Conservation (phyloP, 2,888 invertebrate genomes). For the Aquatica leii region DNA sequence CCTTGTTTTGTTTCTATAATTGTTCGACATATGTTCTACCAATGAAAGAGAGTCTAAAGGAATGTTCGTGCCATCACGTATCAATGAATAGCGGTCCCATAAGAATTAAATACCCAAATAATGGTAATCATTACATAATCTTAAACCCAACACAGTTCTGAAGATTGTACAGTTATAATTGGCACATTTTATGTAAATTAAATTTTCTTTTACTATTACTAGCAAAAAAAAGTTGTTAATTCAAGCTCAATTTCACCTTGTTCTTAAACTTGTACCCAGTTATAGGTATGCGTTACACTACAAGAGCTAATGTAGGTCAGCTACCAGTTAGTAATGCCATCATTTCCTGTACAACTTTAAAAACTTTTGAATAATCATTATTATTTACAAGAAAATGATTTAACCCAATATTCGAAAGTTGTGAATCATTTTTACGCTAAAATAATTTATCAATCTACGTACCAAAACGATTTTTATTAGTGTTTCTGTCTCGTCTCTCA, state of each 20-base stretch:
- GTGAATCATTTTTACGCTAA: no score
- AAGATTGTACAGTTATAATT: constrained; percentile 1
- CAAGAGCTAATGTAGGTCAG: constrained; percentile 9
- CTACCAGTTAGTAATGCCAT: constrained; percentile 8
- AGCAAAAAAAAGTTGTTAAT: constrained; percentile 6
- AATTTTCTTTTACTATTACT: neutral
- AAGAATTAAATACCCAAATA: neutral
- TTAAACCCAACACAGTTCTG: neutral
- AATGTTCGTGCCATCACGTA: constrained; percentile 8
- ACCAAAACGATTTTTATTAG: no score
- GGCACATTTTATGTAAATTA: neutral
- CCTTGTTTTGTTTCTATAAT: no score
- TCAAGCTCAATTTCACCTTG: constrained; percentile 10
- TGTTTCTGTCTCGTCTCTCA: no score
- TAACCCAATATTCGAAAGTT: no score
- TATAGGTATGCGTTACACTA: constrained; percentile 12
- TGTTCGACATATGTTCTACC: no score
- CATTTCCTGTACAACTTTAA: constrained; percentile 9
- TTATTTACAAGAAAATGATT: no score
- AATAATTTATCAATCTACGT: no score
- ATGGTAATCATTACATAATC: constrained; percentile 1
- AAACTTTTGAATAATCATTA: neutral
- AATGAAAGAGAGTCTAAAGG: neutral
- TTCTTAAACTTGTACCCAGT: constrained; percentile 12
- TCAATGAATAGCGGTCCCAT: constrained; percentile 4